These are phyloP conservation scores for Apis mellifera DNA, from an alignment of 1,140 invertebrate species.

Conservation along the genomic window Amel_HAv3.1 CM009934.2:6052001-6052500, in stretches of 20 bases:
- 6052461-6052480: constrained; percentile 15
- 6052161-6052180: neutral
- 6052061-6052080: no score
- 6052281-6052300: constrained; percentile 40
- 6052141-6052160: constrained; percentile 23
- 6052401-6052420: neutral
- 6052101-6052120: neutral
- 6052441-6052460: constrained; percentile 17
- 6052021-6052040: no score
- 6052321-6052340: constrained; percentile 45
- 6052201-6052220: neutral
- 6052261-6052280: neutral
- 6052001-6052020: no score
- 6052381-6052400: constrained; percentile 34
- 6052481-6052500: neutral
- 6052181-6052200: neutral
- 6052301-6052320: constrained; percentile 30
- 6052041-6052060: no score
- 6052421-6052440: neutral
- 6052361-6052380: constrained; percentile 55
- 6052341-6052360: constrained; percentile 40
- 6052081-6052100: no score
- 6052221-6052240: constrained; percentile 5
- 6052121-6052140: neutral
- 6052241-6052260: neutral